Conservation (phyloP, 2,113 vertebrate genomes). For the Eptesicus fuscus region DNA sequence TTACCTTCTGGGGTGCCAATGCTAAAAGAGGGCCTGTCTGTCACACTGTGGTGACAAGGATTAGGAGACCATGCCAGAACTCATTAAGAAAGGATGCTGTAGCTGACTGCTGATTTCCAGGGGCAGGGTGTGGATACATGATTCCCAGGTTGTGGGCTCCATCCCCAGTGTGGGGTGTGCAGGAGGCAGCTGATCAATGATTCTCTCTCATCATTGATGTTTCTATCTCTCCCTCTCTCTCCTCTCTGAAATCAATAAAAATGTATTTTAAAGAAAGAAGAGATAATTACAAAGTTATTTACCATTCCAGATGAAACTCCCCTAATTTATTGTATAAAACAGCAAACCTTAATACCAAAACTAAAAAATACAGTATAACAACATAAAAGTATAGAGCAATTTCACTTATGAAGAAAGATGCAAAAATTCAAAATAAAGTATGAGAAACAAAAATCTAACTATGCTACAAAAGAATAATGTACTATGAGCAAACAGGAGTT, state of each 20-base stretch:
- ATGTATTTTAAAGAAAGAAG: background rate
- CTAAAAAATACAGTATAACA: background rate
- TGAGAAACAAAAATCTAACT: background rate
- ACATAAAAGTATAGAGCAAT: background rate
- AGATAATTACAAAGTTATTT: background rate
- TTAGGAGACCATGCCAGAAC: background rate
- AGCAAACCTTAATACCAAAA: background rate
- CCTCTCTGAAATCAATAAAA: too few relatives aligned
- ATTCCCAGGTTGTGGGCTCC: too few relatives aligned
- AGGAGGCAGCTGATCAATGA: too few relatives aligned
- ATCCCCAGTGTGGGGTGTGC: too few relatives aligned
- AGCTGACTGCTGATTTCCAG: background rate
- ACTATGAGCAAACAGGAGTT: background rate
- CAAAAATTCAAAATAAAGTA: conserved; percentile 22
- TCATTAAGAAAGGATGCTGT: background rate
- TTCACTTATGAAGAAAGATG: background rate
- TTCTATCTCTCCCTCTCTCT: too few relatives aligned
- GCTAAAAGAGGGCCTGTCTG: background rate
- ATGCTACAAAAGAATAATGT: background rate
- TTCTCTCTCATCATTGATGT: too few relatives aligned
- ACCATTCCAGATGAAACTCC: background rate
- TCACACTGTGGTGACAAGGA: background rate
- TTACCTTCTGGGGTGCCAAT: background rate
- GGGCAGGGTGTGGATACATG: too few relatives aligned
- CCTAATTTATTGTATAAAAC: background rate